Conservation (phyloP, 2,113 vertebrate genomes). For the Neogale vison region DNA sequence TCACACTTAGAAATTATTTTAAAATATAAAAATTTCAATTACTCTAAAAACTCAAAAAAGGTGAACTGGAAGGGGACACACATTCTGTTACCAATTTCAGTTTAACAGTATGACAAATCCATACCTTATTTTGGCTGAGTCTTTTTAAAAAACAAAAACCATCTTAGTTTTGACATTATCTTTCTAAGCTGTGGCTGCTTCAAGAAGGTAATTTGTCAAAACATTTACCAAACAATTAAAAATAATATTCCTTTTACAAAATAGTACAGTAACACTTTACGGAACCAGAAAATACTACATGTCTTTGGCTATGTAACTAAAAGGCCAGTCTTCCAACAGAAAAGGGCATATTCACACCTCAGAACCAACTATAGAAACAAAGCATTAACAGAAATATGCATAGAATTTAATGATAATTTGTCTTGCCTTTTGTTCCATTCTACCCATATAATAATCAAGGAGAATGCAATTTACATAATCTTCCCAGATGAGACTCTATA, state of each 20-base stretch:
- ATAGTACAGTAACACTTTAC: slow-evolving; percentile 66
- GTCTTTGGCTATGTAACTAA: slow-evolving; percentile 82
- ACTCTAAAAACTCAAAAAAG: slow-evolving; percentile 74
- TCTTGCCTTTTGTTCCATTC: slow-evolving; percentile 49
- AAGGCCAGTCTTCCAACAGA: slow-evolving; percentile 72
- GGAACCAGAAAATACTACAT: slow-evolving; percentile 73
- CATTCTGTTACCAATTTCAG: slow-evolving; percentile 60
- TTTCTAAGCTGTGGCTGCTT: slow-evolving; percentile 64
- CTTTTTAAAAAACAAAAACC: slow-evolving; percentile 55
- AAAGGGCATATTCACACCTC: slow-evolving; percentile 52
- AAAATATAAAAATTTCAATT: slow-evolving; percentile 76
- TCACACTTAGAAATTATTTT: slow-evolving; percentile 72
- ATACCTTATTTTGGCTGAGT: slow-evolving; percentile 57
- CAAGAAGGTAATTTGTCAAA: slow-evolving; percentile 67
- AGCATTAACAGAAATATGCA: slow-evolving; percentile 67
- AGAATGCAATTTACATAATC: slow-evolving; percentile 71
- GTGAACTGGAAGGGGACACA: slow-evolving; percentile 48
- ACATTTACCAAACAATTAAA: slow-evolving; percentile 74
- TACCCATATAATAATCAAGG: slow-evolving; percentile 57
- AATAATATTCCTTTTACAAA: slow-evolving; percentile 76
- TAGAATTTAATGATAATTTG: slow-evolving; percentile 58
- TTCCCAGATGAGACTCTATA: slow-evolving; percentile 67
- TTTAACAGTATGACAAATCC: slow-evolving; percentile 64
- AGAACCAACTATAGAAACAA: slow-evolving; percentile 56
- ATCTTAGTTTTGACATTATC: slow-evolving; percentile 62